A percentile compares a stretch with the other conserved stretches of the same genome.
Evolutionary conservation across 1,140 invertebrate genomes (phyloP).

Genomic region (Homalodisca vitripennis): DNA sequence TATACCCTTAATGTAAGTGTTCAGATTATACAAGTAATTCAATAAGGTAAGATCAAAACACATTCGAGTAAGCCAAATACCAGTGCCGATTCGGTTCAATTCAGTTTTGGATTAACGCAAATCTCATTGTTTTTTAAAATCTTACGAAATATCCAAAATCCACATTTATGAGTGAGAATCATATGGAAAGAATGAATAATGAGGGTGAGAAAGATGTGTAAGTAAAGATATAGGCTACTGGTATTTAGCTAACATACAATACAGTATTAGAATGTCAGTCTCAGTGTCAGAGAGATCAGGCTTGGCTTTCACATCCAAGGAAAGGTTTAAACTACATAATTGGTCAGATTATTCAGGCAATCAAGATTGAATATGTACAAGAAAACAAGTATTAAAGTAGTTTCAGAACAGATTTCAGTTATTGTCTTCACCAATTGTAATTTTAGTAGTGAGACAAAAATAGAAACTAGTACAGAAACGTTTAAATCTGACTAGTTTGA

Average conservation of each 20-base stretch:
- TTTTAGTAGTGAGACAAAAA: no score
- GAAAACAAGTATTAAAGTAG: no score
- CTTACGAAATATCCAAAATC: no score
- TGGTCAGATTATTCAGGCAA: no score
- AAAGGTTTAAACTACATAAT: no score
- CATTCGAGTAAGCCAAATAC: conserved; percentile 19
- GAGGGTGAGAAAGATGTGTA: neutral
- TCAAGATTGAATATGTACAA: no score
- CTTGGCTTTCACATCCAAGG: conserved; percentile 4
- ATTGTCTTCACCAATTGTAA: no score
- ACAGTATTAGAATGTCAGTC: conserved; percentile 16
- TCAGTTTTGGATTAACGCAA: no score
- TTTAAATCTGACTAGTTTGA: no score
- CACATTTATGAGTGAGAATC: neutral
- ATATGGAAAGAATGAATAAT: neutral
- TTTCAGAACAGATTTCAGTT: no score
- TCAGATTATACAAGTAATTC: conserved; percentile 23
- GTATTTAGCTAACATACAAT: neutral
- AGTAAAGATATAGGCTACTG: neutral
- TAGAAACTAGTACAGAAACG: no score
- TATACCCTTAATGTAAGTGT: conserved; percentile 27
- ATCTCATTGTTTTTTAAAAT: no score
- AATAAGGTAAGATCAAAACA: conserved; percentile 20
- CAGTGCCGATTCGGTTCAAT: neutral
- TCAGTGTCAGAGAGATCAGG: conserved; percentile 10